Conservation (phyloP, 1,140 invertebrate genomes). For the Cylas formicarius region DNA sequence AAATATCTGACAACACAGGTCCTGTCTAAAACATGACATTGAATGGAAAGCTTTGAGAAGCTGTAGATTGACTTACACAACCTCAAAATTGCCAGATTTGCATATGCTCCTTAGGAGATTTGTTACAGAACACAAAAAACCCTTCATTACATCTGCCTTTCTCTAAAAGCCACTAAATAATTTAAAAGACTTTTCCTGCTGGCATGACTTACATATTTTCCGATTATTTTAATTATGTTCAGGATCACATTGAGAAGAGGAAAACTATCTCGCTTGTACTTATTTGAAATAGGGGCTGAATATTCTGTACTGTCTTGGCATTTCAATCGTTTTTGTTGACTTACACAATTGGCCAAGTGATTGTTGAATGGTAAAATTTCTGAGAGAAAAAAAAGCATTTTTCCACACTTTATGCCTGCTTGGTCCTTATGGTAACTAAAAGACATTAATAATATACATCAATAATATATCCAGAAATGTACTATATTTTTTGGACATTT, state of each 20-base stretch:
- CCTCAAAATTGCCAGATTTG: constrained; percentile 8
- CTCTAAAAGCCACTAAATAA: constrained; percentile 25
- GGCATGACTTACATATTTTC: constrained; percentile 23
- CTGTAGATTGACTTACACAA: background rate
- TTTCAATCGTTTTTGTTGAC: constrained; percentile 12
- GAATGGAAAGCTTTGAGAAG: background rate
- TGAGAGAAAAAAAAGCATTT: constrained; percentile 19
- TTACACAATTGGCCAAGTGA: constrained; percentile 19
- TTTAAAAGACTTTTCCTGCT: constrained; percentile 2
- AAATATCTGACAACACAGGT: constrained; percentile 12
- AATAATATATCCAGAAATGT: background rate
- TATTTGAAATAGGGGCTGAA: constrained; percentile 9
- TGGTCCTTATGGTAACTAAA: constrained; percentile 10
- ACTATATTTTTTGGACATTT: background rate
- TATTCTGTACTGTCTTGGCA: constrained; percentile 6
- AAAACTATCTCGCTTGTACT: constrained; percentile 11
- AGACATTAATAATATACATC: constrained; percentile 6
- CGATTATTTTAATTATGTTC: constrained; percentile 17
- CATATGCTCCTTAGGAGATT: constrained; percentile 18
- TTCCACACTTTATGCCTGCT: constrained; percentile 15
- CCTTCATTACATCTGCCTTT: constrained; percentile 13
- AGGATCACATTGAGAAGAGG: constrained; percentile 20
- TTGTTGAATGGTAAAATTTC: constrained; percentile 18
- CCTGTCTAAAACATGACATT: constrained; percentile 9
- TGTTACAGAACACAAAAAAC: constrained; percentile 19